Evolutionary conservation across 2,113 vertebrate species (phyloP).

Genomic region (Tyrannus savana): DNA sequence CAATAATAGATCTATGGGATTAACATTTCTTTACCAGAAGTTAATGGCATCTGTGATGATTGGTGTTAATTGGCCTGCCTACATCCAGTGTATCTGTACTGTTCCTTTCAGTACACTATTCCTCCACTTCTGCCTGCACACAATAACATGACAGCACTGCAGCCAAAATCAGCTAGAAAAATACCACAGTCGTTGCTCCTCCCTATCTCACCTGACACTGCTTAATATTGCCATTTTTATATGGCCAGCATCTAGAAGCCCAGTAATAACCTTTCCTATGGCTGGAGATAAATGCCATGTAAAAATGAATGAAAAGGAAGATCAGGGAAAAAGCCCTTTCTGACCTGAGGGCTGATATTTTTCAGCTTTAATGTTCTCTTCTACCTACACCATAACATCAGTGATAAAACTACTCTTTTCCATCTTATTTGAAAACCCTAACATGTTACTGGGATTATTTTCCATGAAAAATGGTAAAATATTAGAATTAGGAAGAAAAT

Average conservation of each 20-base stretch:
- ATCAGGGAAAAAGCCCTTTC: slow-evolving; percentile 49
- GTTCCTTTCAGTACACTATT: background rate
- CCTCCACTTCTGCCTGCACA: background rate
- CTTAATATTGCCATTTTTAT: slow-evolving; percentile 39
- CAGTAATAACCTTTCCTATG: slow-evolving; percentile 41
- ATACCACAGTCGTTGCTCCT: slow-evolving; percentile 17
- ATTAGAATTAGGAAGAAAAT: slow-evolving; percentile 38
- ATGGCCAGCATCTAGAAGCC: background rate
- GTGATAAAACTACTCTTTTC: slow-evolving; percentile 52
- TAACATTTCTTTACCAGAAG: slow-evolving; percentile 5
- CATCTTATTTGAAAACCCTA: slow-evolving; percentile 56
- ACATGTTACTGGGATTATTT: slow-evolving; percentile 30
- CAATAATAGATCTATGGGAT: background rate
- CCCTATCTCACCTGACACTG: background rate
- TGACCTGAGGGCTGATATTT: slow-evolving; percentile 60
- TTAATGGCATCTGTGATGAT: background rate
- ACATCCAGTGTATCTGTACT: background rate
- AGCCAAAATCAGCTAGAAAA: slow-evolving; percentile 24
- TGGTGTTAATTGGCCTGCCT: slow-evolving; percentile 18
- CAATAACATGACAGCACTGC: background rate
- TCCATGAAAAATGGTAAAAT: slow-evolving; percentile 37
- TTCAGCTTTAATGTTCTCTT: slow-evolving; percentile 59
- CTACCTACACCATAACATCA: slow-evolving; percentile 36
- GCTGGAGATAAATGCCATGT: slow-evolving; percentile 48
- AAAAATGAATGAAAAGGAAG: slow-evolving; percentile 64